Percentiles rank a stretch among this genome's conserved stretches.
phyloP scores from a whole-genome alignment of 2,113 vertebrate species.

The Mohoua ochrocephala region DNA sequence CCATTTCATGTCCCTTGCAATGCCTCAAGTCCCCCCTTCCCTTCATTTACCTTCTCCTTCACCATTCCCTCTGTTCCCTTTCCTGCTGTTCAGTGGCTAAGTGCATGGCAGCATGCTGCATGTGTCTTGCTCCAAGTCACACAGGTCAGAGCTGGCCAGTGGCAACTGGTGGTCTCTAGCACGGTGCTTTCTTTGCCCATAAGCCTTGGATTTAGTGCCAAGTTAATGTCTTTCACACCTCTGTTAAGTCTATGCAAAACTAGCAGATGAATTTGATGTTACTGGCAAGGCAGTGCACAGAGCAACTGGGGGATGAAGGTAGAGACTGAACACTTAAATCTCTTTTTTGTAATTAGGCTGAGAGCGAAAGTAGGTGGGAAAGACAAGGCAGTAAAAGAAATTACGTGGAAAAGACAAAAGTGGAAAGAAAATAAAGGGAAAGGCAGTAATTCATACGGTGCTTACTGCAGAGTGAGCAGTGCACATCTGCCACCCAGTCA shows the following conservation, averaged over 20 bases:
- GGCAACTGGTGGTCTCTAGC: background rate
- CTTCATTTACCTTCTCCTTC: background rate
- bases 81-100: background rate
- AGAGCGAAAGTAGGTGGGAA: background rate
- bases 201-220: background rate
- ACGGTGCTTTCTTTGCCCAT: background rate
- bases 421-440: background rate
- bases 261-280: background rate
- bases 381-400: background rate
- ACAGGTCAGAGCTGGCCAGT: background rate
- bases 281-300: background rate
- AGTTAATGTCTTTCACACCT: background rate
- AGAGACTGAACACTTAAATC: background rate
- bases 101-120: rapidly evolving
- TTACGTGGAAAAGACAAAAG: background rate
- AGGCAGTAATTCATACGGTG: background rate
- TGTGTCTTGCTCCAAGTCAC: background rate
- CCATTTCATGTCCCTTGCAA: background rate
- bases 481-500: background rate
- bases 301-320: background rate
- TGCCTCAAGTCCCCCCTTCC: background rate
- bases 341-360: background rate
- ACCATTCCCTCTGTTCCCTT: background rate
- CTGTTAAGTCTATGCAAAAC: background rate
- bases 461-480: background rate